Conservation (phyloP, 1,140 invertebrate species). For the Asbolus verrucosus region DNA sequence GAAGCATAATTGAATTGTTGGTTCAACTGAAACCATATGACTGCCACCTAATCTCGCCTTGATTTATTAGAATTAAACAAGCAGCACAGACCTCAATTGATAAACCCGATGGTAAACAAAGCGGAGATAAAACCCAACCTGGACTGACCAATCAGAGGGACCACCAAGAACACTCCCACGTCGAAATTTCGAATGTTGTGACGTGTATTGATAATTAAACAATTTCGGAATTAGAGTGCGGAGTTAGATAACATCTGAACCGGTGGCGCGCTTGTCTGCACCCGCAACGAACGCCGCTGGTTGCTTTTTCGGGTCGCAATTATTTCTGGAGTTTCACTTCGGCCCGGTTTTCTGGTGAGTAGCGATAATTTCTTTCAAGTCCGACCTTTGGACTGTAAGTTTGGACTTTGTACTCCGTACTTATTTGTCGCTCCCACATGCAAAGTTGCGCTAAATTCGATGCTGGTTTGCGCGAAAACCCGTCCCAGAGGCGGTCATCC, state of each 20-base stretch:
- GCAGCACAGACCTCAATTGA: conserved; percentile 15
- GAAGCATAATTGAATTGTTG: conserved; percentile 14
- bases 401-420: conserved; percentile 26
- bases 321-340: no score
- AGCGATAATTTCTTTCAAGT: neutral
- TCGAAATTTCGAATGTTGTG: conserved; percentile 9
- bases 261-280: no score
- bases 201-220: conserved; percentile 1
- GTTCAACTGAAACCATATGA: conserved; percentile 27
- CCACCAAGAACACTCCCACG: conserved; percentile 2
- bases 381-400: conserved; percentile 27
- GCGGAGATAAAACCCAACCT: conserved; percentile 6
- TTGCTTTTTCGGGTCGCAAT: no score
- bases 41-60: conserved; percentile 21
- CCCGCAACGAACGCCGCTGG: no score
- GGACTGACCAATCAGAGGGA: conserved; percentile 10
- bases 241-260: no score
- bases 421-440: conserved; percentile 24
- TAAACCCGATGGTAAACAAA: conserved; percentile 11
- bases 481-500: no score
- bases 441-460: neutral
- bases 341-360: conserved; percentile 18
- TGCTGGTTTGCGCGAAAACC: neutral
- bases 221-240: neutral
- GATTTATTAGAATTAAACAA: conserved; percentile 21